phyloP scores from a whole-genome alignment of 2,113 vertebrate species.

The western clawed frog (Xenopus tropicalis) region UCB_Xtro_10.0 CM004448.2:94285501-94286000 shows the following conservation, averaged over 20 bases:
- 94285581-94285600: constrained; percentile 11
- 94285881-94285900: no score
- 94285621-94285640: background rate
- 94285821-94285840: no score
- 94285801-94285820: no score
- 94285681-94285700: constrained; percentile 6
- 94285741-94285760: background rate
- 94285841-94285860: no score
- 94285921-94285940: no score
- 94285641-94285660: background rate
- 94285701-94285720: background rate
- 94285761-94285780: background rate
- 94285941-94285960: no score
- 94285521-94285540: background rate
- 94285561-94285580: constrained; percentile 15
- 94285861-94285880: no score
- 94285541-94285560: constrained; percentile 4
- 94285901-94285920: no score
- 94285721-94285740: background rate
- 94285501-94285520: no score
- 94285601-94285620: background rate
- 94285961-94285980: no score
- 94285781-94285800: no score
- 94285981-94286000: no score
- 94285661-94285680: background rate